These are phyloP conservation scores for Eumacrocentrus americanus DNA, from an alignment of 2,888 invertebrate genomes.

Conservation along the genomic window DNA sequence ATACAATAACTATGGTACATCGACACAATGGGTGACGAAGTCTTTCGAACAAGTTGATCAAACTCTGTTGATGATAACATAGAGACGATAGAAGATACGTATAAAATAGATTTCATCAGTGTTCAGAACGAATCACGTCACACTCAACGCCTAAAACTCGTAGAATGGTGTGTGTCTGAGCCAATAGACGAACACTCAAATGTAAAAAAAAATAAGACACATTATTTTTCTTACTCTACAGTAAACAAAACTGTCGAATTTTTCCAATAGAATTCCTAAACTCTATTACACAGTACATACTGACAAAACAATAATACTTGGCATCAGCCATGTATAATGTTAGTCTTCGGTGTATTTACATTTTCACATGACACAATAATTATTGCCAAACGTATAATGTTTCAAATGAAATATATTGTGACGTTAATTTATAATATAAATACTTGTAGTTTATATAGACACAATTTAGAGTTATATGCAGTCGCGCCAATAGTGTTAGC, in stretches of 20 bases:
- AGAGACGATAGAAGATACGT: slow-evolving; percentile 14
- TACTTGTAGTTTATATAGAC: neutral
- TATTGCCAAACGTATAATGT: neutral
- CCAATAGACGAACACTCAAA: slow-evolving; percentile 29
- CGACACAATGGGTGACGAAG: slow-evolving; percentile 13
- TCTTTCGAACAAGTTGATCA: neutral
- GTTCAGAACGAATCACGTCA: slow-evolving; percentile 38
- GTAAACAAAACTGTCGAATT: slow-evolving; percentile 5
- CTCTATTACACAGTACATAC: neutral
- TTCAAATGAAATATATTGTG: neutral
- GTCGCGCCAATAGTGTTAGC: neutral
- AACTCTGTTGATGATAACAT: slow-evolving; percentile 2
- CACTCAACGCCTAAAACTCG: slow-evolving; percentile 34
- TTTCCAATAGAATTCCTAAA: neutral
- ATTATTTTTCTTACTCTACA: slow-evolving; percentile 36
- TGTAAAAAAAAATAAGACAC: slow-evolving; percentile 21
- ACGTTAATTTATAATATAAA: neutral
- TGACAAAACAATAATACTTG: too few relatives aligned
- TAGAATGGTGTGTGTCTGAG: slow-evolving; percentile 35
- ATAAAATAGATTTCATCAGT: slow-evolving; percentile 32
- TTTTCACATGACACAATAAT: neutral
- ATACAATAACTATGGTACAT: neutral
- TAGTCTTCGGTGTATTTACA: neutral
- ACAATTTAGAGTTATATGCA: neutral
- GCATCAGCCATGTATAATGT: too few relatives aligned